phyloP scores from a whole-genome alignment of 64 coral and sea anemone species.

The Porites australiensis region DNA sequence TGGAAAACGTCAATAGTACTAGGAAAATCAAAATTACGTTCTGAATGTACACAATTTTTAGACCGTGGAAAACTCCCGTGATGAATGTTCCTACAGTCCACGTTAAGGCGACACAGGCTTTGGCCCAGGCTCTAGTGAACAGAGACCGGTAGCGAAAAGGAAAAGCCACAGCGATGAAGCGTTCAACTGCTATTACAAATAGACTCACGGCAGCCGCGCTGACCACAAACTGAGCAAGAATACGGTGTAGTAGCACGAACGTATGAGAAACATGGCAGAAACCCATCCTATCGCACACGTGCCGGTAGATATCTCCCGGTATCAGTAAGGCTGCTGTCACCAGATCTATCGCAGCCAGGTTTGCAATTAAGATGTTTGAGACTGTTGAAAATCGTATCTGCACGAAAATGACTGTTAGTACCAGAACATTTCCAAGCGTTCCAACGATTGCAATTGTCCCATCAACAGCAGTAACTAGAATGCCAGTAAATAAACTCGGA shows the following conservation, averaged over 20 bases:
- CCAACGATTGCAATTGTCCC: constrained; percentile 38
- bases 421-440: constrained; percentile 25
- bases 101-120: not conserved
- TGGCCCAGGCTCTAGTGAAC: not conserved
- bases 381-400: constrained; percentile 38
- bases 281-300: constrained; percentile 26
- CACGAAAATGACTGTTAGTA: constrained; percentile 35
- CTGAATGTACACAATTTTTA: not conserved
- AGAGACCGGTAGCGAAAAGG: constrained; percentile 22
- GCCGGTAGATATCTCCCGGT: constrained; percentile 29
- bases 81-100: not conserved
- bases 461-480: not conserved
- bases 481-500: not conserved
- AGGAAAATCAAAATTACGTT: not conserved
- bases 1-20: not conserved
- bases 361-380: constrained; percentile 40
- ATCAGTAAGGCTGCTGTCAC: not conserved
- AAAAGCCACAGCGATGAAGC: constrained; percentile 27
- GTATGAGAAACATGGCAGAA: not conserved
- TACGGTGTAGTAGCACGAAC: not conserved
- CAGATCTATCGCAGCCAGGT: constrained; percentile 1
- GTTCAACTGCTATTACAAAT: constrained; percentile 16
- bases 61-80: constrained; percentile 16
- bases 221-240: constrained; percentile 29
- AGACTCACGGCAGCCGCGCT: constrained; percentile 1